Conservation (phyloP, 1,140 invertebrate species). For the Brachionus calyciflorus region DNA sequence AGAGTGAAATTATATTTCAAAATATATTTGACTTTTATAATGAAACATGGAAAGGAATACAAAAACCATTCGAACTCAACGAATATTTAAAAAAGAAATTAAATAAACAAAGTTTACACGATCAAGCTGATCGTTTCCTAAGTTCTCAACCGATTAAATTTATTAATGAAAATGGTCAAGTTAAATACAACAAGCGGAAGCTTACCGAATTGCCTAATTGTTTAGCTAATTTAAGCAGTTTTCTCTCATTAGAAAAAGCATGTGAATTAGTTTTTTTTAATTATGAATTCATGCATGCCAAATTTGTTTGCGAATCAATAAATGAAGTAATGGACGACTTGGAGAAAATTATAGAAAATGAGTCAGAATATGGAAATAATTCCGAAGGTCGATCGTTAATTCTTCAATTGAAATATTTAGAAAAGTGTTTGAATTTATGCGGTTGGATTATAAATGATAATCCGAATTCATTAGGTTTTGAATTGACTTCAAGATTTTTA, state of each 20-base stretch:
- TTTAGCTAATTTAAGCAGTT: constrained; percentile 4
- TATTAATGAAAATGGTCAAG: not conserved
- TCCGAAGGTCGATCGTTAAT: not conserved
- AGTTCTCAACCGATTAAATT: constrained; percentile 24
- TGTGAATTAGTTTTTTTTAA: constrained; percentile 22
- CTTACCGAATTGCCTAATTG: constrained; percentile 36
- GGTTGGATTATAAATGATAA: constrained; percentile 23
- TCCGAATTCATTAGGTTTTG: constrained; percentile 49
- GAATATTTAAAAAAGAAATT: constrained; percentile 32
- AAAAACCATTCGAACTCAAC: constrained; percentile 33
- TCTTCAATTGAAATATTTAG: not conserved
- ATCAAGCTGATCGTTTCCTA: not conserved
- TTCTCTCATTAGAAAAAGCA: constrained; percentile 12
- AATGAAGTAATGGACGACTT: constrained; percentile 30
- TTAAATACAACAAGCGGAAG: constrained; percentile 43
- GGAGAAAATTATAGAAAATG: not conserved
- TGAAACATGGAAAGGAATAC: constrained; percentile 38
- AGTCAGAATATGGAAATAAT: not conserved
- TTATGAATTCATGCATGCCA: constrained; percentile 41
- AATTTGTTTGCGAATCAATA: constrained; percentile 23
- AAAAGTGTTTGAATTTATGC: constrained; percentile 9
- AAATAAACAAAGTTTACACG: not conserved
- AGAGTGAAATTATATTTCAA: constrained; percentile 8
- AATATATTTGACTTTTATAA: constrained; percentile 46
- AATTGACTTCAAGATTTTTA: constrained; percentile 54